Evolutionary conservation across 2,797 vertebrate species (phyloP).

Genomic region (Parauchenoglanis punctatus): DNA sequence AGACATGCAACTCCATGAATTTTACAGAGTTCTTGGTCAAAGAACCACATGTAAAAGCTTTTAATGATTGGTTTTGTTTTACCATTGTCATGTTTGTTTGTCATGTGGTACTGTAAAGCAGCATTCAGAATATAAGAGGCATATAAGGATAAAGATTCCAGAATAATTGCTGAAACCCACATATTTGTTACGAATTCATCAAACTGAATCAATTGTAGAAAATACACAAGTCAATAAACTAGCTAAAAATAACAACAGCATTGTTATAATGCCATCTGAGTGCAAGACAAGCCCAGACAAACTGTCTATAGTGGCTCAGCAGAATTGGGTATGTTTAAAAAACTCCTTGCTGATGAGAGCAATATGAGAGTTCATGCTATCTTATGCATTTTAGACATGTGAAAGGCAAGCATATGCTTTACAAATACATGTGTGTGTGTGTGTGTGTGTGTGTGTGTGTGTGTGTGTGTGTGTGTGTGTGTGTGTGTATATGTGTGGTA

Average conservation of each 20-base stretch:
- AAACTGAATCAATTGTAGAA: background rate
- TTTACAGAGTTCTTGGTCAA: background rate
- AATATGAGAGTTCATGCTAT: background rate
- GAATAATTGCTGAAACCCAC: background rate
- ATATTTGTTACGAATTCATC: background rate
- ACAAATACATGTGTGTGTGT: no score
- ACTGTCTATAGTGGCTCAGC: constrained; percentile 35
- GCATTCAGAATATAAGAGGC: background rate
- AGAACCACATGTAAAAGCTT: constrained; percentile 14
- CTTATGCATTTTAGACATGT: background rate
- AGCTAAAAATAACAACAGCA: constrained; percentile 31
- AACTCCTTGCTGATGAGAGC: background rate
- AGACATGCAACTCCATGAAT: background rate
- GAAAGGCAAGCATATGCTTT: background rate
- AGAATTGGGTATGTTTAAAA: constrained; percentile 29
- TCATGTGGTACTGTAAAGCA: background rate
- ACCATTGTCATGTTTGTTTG: background rate
- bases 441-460: background rate
- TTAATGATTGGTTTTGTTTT: background rate
- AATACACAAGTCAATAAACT: constrained; percentile 19
- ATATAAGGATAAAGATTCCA: background rate
- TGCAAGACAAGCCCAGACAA: constrained; percentile 9
- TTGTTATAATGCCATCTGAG: constrained; percentile 16
- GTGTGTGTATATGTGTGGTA: background rate
- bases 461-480: background rate